Percentiles rank a stretch among this genome's conserved stretches.
Evolutionary conservation across 2,113 vertebrate species (phyloP).

Genomic region (Callithrix jacchus): DNA sequence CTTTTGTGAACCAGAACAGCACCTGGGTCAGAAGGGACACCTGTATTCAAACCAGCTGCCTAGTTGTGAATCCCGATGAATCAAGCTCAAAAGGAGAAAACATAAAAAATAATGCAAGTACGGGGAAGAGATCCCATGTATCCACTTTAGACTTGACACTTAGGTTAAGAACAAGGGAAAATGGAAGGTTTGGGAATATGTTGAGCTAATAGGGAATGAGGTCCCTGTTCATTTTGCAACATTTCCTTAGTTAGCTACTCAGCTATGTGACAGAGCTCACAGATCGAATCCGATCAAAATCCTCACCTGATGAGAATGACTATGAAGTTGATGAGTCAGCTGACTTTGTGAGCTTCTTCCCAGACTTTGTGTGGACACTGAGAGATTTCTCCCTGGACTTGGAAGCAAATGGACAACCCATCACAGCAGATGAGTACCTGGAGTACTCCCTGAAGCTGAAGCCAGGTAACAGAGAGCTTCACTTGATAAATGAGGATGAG

Average conservation of each 20-base stretch:
- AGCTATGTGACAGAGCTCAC: slow-evolving; percentile 79
- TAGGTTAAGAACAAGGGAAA: background rate
- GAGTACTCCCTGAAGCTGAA: slow-evolving; percentile 69
- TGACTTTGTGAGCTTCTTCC: slow-evolving; percentile 78
- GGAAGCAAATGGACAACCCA: slow-evolving; percentile 2
- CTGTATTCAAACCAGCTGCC: background rate
- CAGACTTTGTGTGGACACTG: slow-evolving; percentile 78
- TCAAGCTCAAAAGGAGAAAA: background rate
- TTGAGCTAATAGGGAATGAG: background rate
- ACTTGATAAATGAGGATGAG: background rate
- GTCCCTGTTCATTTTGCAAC: background rate
- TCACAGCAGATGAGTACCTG: slow-evolving; percentile 79
- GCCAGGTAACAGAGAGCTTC: slow-evolving; percentile 55
- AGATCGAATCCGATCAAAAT: slow-evolving; percentile 67
- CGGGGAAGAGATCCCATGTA: background rate
- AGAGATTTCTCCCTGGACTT: slow-evolving; percentile 79
- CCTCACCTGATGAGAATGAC: background rate
- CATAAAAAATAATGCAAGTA: background rate
- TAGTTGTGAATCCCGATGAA: background rate
- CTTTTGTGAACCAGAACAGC: background rate
- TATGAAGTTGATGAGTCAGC: slow-evolving; percentile 18
- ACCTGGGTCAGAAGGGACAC: background rate
- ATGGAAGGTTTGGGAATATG: background rate
- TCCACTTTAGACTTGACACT: background rate
- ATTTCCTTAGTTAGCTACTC: slow-evolving; percentile 41